phyloP scores from a whole-genome alignment of 1,140 invertebrate species.

The Hormaphis cornu region DNA sequence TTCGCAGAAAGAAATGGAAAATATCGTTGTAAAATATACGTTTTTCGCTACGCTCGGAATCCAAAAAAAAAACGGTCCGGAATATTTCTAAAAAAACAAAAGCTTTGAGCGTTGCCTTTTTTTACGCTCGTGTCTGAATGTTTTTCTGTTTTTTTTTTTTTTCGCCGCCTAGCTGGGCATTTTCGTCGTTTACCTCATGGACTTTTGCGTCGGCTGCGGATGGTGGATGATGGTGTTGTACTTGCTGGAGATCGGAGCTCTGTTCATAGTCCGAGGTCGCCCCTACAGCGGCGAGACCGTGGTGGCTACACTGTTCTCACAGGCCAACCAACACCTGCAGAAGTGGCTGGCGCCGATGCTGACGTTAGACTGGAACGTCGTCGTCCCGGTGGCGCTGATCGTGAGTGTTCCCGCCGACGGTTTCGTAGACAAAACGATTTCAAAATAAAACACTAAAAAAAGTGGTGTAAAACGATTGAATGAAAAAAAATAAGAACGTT shows the following conservation, averaged over 20 bases:
- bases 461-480: not conserved
- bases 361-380: slow-evolving; percentile 80
- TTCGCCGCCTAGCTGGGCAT: slow-evolving; percentile 75
- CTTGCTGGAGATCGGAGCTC: slow-evolving; percentile 61
- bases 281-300: slow-evolving; percentile 75
- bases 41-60: too few relatives aligned
- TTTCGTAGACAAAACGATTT: not conserved
- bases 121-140: too few relatives aligned
- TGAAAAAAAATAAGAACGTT: slow-evolving; percentile 3
- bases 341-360: slow-evolving; percentile 58
- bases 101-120: too few relatives aligned
- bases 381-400: slow-evolving; percentile 65
- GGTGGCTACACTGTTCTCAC: slow-evolving; percentile 51
- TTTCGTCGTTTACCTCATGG: slow-evolving; percentile 71
- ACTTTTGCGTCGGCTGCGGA: slow-evolving; percentile 66
- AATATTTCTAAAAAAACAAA: too few relatives aligned
- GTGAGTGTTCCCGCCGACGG: slow-evolving; percentile 45
- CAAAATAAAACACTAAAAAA: not conserved
- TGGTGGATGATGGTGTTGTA: slow-evolving; percentile 81
- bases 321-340: slow-evolving; percentile 47
- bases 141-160: too few relatives aligned
- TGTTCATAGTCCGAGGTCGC: slow-evolving; percentile 71
- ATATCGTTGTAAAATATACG: too few relatives aligned
- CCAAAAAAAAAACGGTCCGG: too few relatives aligned
- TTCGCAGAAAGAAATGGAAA: too few relatives aligned